Evolutionary conservation across 2,888 invertebrate genomes (phyloP).

Genomic region (Caenorhabditis afra): DNA sequence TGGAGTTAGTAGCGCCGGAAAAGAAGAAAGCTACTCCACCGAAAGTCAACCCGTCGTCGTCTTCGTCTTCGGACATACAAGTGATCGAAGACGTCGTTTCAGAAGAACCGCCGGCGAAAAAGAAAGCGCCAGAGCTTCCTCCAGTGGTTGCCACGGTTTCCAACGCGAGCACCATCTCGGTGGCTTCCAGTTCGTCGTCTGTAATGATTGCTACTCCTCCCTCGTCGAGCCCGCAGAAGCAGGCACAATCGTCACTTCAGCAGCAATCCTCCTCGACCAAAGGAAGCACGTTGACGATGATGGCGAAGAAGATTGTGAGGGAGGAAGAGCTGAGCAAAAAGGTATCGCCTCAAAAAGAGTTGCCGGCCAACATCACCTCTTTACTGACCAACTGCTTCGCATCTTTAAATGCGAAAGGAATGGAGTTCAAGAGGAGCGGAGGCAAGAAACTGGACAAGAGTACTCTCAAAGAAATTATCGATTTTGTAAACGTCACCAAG

Average conservation of each 20-base stretch:
- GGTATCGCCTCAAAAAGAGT: neutral
- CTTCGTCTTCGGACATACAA: too few species aligned
- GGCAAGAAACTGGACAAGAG: neutral
- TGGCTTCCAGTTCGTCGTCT: neutral
- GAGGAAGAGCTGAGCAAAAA: neutral
- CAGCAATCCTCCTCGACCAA: neutral
- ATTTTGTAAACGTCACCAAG: neutral
- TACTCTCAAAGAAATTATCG: neutral
- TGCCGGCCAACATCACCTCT: neutral
- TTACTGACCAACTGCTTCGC: neutral
- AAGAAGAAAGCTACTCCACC: neutral
- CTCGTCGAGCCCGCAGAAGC: neutral
- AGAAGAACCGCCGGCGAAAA: constrained; percentile 28
- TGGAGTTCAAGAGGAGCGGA: neutral
- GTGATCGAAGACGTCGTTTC: neutral
- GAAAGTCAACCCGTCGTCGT: neutral
- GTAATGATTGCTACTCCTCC: neutral
- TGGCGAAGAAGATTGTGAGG: constrained; percentile 24
- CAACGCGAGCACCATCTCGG: neutral
- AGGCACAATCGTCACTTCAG: neutral
- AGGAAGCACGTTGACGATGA: neutral
- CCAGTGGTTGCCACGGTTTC: neutral
- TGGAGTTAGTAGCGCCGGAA: neutral
- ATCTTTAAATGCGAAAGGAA: neutral
- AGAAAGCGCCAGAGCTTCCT: neutral